phyloP scores from a whole-genome alignment of 2,113 vertebrate genomes.

The Indri indri region DNA sequence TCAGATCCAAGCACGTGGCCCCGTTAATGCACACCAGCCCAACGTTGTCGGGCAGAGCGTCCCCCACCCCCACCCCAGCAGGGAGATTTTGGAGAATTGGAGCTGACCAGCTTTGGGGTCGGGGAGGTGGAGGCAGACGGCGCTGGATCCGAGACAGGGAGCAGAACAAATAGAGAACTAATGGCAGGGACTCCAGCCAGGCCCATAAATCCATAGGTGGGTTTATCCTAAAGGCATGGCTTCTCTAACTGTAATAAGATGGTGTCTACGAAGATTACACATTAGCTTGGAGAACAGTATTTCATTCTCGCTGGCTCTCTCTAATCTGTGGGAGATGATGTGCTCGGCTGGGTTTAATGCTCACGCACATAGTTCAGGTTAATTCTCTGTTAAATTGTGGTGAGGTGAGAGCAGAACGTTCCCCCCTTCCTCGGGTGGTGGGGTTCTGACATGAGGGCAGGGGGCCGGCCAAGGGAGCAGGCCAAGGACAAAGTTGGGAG shows the following conservation, averaged over 20 bases:
- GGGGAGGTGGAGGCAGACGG: not conserved
- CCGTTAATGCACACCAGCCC: not conserved
- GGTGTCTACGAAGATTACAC: conserved; percentile 70
- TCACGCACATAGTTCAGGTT: conserved; percentile 37
- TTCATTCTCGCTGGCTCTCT: conserved; percentile 61
- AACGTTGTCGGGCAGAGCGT: not conserved
- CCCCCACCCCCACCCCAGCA: not conserved
- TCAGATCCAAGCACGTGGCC: conserved; percentile 5
- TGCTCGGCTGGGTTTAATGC: conserved; percentile 45
- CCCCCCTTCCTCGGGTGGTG: no score
- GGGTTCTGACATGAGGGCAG: not conserved
- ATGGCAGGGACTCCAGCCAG: not conserved
- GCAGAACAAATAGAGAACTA: conserved; percentile 11
- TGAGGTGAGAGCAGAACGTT: not conserved
- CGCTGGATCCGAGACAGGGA: not conserved
- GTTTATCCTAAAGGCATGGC: conserved; percentile 51
- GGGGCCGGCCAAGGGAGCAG: not conserved
- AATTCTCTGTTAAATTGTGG: conserved; percentile 50
- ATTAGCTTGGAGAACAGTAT: conserved; percentile 66
- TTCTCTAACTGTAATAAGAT: conserved; percentile 72
- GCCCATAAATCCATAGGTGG: conserved; percentile 43
- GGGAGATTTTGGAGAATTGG: conserved; percentile 26
- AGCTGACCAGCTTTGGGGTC: not conserved
- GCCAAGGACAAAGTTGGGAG: not conserved
- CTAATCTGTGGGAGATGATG: conserved; percentile 42